Evolutionary conservation across 2,888 invertebrate species (phyloP).

Genomic region (Empis livida): DNA sequence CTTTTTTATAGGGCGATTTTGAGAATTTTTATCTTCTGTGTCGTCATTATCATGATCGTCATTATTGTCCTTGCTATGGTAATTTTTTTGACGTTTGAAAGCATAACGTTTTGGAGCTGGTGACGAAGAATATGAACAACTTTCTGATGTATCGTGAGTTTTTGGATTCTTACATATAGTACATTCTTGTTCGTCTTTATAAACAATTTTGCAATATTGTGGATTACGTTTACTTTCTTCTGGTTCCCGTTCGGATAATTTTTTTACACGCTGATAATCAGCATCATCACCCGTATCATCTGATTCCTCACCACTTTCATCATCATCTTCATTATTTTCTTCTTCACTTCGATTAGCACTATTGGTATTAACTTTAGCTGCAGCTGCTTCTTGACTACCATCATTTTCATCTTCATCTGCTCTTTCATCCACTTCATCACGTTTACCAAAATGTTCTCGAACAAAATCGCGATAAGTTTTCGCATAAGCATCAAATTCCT

Average conservation of each 20-base stretch:
- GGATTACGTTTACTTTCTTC: slow-evolving; percentile 48
- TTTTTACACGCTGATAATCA: slow-evolving; percentile 44
- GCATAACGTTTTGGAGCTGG: slow-evolving; percentile 59
- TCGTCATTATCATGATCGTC: slow-evolving; percentile 9
- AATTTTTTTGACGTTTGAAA: slow-evolving; percentile 48
- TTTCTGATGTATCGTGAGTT: slow-evolving; percentile 63
- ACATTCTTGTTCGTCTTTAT: slow-evolving; percentile 48
- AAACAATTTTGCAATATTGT: slow-evolving; percentile 50
- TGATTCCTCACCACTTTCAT: not conserved
- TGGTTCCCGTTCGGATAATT: slow-evolving; percentile 47
- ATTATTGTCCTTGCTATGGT: slow-evolving; percentile 40
- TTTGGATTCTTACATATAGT: slow-evolving; percentile 60
- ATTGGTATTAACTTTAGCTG: slow-evolving; percentile 7
- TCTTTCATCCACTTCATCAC: slow-evolving; percentile 7
- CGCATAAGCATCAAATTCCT: slow-evolving; percentile 7
- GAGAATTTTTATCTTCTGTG: slow-evolving; percentile 7
- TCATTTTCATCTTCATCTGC: slow-evolving; percentile 10
- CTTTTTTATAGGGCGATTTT: not conserved
- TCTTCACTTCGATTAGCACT: not conserved
- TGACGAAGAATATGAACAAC: slow-evolving; percentile 63
- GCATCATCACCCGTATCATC: slow-evolving; percentile 17
- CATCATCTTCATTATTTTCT: not conserved
- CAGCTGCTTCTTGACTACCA: slow-evolving; percentile 3
- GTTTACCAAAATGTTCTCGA: slow-evolving; percentile 8
- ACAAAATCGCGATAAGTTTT: slow-evolving; percentile 10